Base-by-base conservation (phyloP, 2,797 vertebrate genomes). In the Spondyliosoma cantharus region DNA sequence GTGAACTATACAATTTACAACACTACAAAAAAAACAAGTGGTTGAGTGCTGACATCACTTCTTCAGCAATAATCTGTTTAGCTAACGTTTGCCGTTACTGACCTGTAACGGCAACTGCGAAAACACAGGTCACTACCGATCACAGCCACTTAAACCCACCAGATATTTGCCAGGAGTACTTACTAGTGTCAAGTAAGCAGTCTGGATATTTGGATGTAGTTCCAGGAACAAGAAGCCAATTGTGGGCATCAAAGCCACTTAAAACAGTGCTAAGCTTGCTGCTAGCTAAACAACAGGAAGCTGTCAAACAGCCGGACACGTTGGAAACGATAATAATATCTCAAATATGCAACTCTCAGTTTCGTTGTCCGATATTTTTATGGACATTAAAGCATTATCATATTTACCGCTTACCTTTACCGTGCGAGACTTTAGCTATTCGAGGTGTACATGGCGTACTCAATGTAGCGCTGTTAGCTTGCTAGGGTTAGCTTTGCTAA, bases 231-330 rank as follows among this genome's bases (percentile, higher is more conserved):
- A 78, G 42, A 69, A 20, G 61, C 58, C 76, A 49, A 68, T 70
- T 83, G 52, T 54, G 4, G 54, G 58, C 59, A 73, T 74, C 27
- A 82, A 89, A 88, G 86, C 86, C 89, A 76, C 87, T 91, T 91
- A 90, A 80, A 85, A 89, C 64, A 66, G 70, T 64, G 67, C 71
- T 91, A 92, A 93, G 88, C 91, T 86, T 22, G 69, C 67, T 25
- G 80, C 84, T 90, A 91, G 92, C 90, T 81, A 52, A 73, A 86
- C 60, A 85, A 84, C 85, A 80, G 86, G 84, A 89, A 90, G 84
- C 86, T 86, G 82, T 80, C 81, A 86, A 74, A 82, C 58, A 17
- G 76, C 22, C 62, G 62, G 83, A 88, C 82, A 80, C 82, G 72
- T 86, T 64, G 24, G 2, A 27, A 46, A 71, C 54, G 54, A 43